A percentile compares a stretch with the other conserved stretches of the same genome.
These are phyloP conservation scores for Pantala flavescens DNA, from an alignment of 1,140 invertebrate genomes.

Conservation along the genomic window DNA sequence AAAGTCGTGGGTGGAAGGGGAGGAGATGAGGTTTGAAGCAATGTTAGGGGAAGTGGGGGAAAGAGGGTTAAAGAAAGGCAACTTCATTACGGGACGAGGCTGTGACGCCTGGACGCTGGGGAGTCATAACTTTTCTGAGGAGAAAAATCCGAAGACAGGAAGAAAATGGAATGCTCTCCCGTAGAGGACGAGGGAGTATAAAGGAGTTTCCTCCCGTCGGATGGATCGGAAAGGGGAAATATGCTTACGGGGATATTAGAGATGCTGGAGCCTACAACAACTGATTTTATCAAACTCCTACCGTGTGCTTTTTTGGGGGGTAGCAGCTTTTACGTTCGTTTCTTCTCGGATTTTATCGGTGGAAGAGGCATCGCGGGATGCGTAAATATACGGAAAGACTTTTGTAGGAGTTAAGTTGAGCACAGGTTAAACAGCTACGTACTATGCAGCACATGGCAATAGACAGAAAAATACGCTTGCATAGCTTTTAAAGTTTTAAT, in stretches of 20 bases:
- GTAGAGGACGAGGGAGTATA: not conserved
- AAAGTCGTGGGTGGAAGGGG: not conserved
- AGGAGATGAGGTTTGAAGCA: not conserved
- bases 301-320: no score
- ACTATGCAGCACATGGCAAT: no score
- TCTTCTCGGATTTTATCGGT: no score
- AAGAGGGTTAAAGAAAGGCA: constrained; percentile 5
- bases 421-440: no score
- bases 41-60: not conserved
- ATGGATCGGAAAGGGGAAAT: not conserved
- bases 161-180: not conserved
- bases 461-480: no score
- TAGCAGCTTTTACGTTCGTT: no score
- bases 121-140: constrained; percentile 9
- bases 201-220: not conserved
- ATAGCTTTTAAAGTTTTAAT: no score
- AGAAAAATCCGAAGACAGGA: not conserved
- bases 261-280: not conserved
- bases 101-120: not conserved
- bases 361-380: no score
- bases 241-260: not conserved
- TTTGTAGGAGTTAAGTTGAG: no score
- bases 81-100: not conserved
- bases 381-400: no score
- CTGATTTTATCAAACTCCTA: no score